These are phyloP conservation scores for Allolobophora icterica DNA, from an alignment of 2,888 invertebrate genomes.

Conservation along the genomic window DNA sequence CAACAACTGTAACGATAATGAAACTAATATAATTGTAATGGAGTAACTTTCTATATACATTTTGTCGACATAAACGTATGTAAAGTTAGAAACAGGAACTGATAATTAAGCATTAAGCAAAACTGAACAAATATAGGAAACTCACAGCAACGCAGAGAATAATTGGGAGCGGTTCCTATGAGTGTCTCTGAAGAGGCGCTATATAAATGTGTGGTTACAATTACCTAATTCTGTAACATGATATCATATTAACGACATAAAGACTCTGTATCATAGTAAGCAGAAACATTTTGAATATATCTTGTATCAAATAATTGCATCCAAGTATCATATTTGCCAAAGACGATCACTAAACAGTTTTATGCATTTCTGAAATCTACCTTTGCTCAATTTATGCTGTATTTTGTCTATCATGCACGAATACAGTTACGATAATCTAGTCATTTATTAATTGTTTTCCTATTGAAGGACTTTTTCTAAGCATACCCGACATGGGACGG, in stretches of 20 bases:
- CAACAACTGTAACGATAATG: not conserved
- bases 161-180: not conserved
- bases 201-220: not conserved
- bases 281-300: not conserved
- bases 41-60: no score
- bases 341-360: no score
- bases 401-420: not conserved
- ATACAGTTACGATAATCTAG: constrained; percentile 6
- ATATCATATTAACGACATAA: not conserved
- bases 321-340: not conserved
- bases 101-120: not conserved
- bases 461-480: no score
- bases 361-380: not conserved
- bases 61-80: no score
- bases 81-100: not conserved
- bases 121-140: not conserved
- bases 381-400: not conserved
- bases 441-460: not conserved
- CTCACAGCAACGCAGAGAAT: not conserved
- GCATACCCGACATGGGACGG: not conserved
- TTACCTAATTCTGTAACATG: not conserved
- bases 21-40: no score
- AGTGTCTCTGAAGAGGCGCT: not conserved
- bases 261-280: not conserved
- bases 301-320: not conserved